These are phyloP conservation scores for Tonatia bakeri DNA, from an alignment of 2,113 vertebrate species.

Conservation along the genomic window DNA sequence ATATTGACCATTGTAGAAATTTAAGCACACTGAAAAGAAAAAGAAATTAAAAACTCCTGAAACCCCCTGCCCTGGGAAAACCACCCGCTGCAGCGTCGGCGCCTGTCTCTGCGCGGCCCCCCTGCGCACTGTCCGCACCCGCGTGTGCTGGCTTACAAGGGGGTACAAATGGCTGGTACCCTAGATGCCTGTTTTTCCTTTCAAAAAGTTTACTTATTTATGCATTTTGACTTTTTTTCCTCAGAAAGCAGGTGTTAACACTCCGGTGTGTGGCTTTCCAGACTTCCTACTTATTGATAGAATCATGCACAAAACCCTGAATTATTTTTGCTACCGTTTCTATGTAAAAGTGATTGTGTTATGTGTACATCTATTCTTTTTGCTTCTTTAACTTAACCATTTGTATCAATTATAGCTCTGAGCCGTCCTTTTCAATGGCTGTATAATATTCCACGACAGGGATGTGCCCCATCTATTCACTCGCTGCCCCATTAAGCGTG, in stretches of 20 bases:
- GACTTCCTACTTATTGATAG: background rate
- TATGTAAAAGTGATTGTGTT: background rate
- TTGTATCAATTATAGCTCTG: too few species aligned
- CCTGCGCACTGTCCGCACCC: background rate
- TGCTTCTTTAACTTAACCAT: too few species aligned
- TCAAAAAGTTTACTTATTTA: background rate
- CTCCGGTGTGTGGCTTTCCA: background rate
- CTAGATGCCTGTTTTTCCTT: background rate
- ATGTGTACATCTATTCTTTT: too few species aligned
- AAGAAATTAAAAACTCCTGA: background rate
- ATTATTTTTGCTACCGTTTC: background rate
- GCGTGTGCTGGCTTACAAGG: too few species aligned
- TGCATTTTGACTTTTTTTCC: background rate
- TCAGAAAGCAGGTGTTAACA: background rate
- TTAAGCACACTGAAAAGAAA: background rate
- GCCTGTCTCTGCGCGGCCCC: background rate
- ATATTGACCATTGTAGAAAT: background rate
- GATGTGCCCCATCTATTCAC: background rate
- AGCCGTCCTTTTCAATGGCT: too few species aligned
- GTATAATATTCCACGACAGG: too few species aligned
- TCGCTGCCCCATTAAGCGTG: background rate
- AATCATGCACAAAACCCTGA: background rate
- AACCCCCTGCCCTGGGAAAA: background rate
- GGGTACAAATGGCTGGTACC: too few species aligned
- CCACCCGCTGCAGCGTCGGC: too few species aligned